phyloP scores from a whole-genome alignment of 2,797 vertebrate genomes.

The Tinamus major region DNA sequence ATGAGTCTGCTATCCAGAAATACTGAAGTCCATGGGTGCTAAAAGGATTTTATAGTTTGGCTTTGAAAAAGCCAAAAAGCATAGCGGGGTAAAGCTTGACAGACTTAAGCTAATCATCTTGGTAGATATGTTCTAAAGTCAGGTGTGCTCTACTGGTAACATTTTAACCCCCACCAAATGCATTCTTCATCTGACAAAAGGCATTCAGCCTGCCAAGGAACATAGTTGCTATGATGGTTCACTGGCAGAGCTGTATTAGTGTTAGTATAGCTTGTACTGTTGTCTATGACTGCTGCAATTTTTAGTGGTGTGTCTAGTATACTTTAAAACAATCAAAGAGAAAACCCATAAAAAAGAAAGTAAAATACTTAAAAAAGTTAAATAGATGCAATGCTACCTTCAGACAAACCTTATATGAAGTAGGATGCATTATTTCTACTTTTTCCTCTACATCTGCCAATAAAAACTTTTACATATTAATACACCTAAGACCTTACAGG shows the following conservation, averaged over 20 bases:
- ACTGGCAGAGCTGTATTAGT: not conserved
- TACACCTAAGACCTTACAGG: not conserved
- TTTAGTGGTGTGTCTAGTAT: not conserved
- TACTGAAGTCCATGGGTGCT: not conserved
- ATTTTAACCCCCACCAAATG: not conserved
- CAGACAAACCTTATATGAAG: not conserved
- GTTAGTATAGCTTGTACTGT: not conserved
- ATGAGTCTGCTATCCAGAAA: not conserved
- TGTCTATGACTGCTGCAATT: not conserved
- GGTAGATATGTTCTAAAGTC: not conserved
- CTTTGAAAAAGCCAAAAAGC: not conserved
- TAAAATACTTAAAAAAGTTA: not conserved
- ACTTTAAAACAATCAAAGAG: not conserved
- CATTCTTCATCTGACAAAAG: not conserved
- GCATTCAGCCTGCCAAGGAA: not conserved
- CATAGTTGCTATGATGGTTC: not conserved
- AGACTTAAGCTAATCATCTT: not conserved
- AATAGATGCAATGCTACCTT: not conserved
- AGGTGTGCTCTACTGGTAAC: not conserved
- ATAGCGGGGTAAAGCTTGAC: not conserved
- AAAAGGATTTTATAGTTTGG: not conserved
- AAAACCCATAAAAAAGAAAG: not conserved
- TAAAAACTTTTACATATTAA: not conserved
- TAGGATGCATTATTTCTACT: fast-evolving
- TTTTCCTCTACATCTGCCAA: not conserved